These are phyloP conservation scores for Acrocera orbiculus DNA, from an alignment of 2,888 invertebrate species.

Conservation along the genomic window DNA sequence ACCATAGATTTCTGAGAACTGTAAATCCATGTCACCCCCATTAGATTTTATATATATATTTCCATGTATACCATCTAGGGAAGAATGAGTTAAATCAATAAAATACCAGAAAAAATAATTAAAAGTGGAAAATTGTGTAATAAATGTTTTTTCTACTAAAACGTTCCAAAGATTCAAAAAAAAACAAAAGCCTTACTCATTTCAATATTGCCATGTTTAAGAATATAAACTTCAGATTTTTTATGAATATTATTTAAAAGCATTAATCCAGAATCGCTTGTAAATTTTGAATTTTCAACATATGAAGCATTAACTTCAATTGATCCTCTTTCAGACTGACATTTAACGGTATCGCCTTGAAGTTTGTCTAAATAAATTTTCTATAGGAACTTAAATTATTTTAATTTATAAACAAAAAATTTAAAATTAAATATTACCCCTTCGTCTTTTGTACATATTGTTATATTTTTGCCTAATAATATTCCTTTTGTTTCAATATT, in stretches of 20 bases:
- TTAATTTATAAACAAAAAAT: conserved; percentile 4
- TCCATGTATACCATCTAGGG: conserved; percentile 26
- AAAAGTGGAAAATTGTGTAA: not conserved
- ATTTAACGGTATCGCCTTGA: conserved; percentile 22
- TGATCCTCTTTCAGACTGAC: conserved; percentile 20
- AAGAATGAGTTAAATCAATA: too few relatives aligned
- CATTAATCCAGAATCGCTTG: conserved; percentile 21
- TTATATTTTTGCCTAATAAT: conserved; percentile 19
- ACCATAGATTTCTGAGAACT: conserved; percentile 25
- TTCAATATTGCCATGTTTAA: conserved; percentile 21
- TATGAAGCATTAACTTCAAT: conserved; percentile 26
- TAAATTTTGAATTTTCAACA: conserved; percentile 23
- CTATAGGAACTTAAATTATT: conserved; percentile 12
- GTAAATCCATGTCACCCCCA: conserved; percentile 22
- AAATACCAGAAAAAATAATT: not conserved
- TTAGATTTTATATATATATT: conserved; percentile 22
- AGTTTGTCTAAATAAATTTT: conserved; percentile 23
- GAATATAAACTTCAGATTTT: conserved; percentile 18
- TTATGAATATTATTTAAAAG: conserved; percentile 27
- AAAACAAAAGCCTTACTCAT: conserved; percentile 21
- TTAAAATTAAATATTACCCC: conserved; percentile 14
- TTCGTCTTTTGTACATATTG: conserved; percentile 17
- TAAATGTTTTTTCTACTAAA: not conserved
- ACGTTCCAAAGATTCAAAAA: not conserved
- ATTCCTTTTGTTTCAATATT: conserved; percentile 21